phyloP scores from a whole-genome alignment of 2,797 vertebrate genomes.

The Amazonetta brasiliensis region DNA sequence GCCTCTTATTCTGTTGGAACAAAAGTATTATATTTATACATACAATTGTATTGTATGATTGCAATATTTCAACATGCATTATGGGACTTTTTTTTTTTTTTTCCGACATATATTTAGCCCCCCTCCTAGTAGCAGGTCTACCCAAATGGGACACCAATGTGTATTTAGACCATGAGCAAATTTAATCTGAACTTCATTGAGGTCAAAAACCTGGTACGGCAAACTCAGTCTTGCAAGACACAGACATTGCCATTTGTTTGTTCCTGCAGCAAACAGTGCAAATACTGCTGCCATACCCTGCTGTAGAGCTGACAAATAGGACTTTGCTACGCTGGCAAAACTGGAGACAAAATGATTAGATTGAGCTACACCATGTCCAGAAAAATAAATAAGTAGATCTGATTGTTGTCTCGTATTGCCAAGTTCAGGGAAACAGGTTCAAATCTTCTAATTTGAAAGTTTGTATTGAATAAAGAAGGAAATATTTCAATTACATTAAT shows the following conservation, averaged over 20 bases:
- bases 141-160: not conserved
- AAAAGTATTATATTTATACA: not conserved
- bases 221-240: not conserved
- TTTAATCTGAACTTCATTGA: not conserved
- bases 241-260: not conserved
- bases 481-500: not conserved
- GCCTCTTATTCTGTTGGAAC: not conserved
- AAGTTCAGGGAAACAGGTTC: not conserved
- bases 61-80: not conserved
- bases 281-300: not conserved
- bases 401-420: not conserved
- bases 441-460: not conserved
- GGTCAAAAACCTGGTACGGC: not conserved
- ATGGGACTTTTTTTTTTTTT: not conserved
- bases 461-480: not conserved
- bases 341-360: not conserved
- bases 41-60: not conserved
- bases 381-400: not conserved
- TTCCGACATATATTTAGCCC: not conserved
- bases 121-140: accelerated
- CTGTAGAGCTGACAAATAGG: not conserved
- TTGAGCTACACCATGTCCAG: not conserved
- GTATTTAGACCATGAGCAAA: not conserved
- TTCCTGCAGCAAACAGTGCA: not conserved
- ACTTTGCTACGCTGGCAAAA: not conserved